Evolutionary conservation across 2,113 vertebrate genomes (phyloP).

Genomic region (Malurus melanocephalus): DNA sequence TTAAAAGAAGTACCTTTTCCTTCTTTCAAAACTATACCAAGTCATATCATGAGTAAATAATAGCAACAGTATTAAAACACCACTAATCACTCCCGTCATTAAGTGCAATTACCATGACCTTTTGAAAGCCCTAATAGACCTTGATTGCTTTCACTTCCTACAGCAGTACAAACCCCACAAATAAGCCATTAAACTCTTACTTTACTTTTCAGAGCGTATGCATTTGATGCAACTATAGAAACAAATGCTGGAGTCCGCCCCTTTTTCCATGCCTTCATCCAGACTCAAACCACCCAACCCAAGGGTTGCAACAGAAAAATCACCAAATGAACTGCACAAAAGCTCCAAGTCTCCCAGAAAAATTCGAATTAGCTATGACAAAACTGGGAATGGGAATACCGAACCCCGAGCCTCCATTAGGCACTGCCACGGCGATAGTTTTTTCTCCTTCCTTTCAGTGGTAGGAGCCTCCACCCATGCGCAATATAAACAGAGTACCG

Average conservation of each 20-base stretch:
- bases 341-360: background rate
- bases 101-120: background rate
- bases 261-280: background rate
- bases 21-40: background rate
- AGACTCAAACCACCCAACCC: background rate
- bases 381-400: fast-evolving
- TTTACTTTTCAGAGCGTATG: background rate
- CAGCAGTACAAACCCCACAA: background rate
- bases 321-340: fast-evolving
- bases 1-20: background rate
- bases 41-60: background rate
- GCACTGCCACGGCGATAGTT: background rate
- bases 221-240: background rate
- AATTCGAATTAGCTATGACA: fast-evolving
- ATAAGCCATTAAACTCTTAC: background rate
- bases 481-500: background rate
- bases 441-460: background rate
- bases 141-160: background rate
- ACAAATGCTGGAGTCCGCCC: fast-evolving
- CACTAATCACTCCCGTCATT: background rate
- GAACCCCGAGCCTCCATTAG: fast-evolving
- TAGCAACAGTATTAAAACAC: background rate
- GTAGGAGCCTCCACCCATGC: constrained; percentile 29
- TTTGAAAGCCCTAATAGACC: background rate
- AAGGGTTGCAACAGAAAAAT: background rate